Percentiles rank a stretch among this genome's conserved stretches.
These are phyloP conservation scores for Epinephelus moara DNA, from an alignment of 2,113 vertebrate genomes.

Conservation along the genomic window DNA sequence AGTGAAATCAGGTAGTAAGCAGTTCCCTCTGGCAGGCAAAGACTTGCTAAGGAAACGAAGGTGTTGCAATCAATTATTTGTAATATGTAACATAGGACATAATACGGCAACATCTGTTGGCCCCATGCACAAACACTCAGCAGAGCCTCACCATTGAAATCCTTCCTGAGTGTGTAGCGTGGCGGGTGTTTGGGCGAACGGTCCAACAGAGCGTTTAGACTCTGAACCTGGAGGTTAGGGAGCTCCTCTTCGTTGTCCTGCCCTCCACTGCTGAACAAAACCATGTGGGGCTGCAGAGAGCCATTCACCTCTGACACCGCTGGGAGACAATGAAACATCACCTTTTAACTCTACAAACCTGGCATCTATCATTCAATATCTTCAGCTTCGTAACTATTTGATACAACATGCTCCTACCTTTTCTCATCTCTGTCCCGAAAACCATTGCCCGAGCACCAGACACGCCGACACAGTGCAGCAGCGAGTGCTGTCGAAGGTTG, in stretches of 20 bases:
- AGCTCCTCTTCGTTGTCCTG: constrained; percentile 17
- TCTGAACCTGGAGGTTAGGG: constrained; percentile 60
- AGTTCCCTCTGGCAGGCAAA: constrained; percentile 49
- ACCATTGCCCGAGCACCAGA: constrained; percentile 86
- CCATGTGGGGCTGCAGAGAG: constrained; percentile 83
- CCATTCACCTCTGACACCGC: constrained; percentile 84
- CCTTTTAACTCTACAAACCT: no score
- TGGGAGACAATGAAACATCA: constrained; percentile 28
- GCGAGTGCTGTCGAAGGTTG: constrained; percentile 85
- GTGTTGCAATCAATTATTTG: constrained; percentile 64
- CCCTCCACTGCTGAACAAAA: constrained; percentile 83
- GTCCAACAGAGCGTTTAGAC: constrained; percentile 83
- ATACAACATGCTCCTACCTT: constrained; percentile 49
- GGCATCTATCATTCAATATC: no score
- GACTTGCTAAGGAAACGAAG: constrained; percentile 49
- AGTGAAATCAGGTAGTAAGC: neutral
- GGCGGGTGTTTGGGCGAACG: constrained; percentile 60
- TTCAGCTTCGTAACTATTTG: neutral
- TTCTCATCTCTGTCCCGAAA: constrained; percentile 81
- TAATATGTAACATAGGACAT: neutral
- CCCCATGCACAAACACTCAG: neutral
- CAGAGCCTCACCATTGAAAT: constrained; percentile 86
- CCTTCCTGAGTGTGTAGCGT: constrained; percentile 69
- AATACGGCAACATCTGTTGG: neutral
- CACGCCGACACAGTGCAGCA: constrained; percentile 86